Base-by-base conservation (phyloP, 1,140 invertebrate species). In the Dendroctonus valens region DNA sequence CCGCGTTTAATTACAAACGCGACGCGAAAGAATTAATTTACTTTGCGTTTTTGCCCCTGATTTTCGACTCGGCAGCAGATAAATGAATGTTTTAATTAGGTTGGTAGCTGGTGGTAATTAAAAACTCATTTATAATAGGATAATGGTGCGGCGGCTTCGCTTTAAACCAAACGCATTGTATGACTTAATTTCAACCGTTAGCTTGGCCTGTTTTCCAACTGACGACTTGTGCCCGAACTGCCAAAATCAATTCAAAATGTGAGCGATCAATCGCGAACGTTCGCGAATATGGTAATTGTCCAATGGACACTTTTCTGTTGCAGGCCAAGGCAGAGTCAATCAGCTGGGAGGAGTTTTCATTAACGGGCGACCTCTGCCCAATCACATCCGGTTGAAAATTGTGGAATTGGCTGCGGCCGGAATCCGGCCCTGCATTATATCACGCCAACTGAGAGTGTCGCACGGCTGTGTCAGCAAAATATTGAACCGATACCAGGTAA, bases 291-390 rank as follows among this genome's bases (percentile, higher is more conserved):
- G 7, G 42, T 59, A 0, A 52, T 52, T 52, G 9, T 52, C 26
- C 12, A 52, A 52, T n/a, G 15, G 12, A 52, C 39, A 48, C 53
- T 62, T 57, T 58, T 66, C 73, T 60, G 76, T 79, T 79, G 77
- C 83, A 81, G 90, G 90, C 62, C 89, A 92, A 81, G 91, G 91
- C 54, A 84, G 91, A 42, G 87, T 91, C 12, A 93, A 93, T 81
- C 91, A 93, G 79, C 81, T 93, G 7, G 91, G 91, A n/a, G 91
- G 91, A 14, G 86, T 93, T 38, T 91, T 93, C 75, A 93, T 93
- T 69, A 93, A 93, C 78, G 91, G 91, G 1, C 82, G 91, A 11
- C 91, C 91, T 0, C 77, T 93, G 49, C 91, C 91, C 5, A 90
- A 91, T 75, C 87, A 89, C 70, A 88, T 91, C 60, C 84, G 91